Conservation (phyloP, 2,113 vertebrate species). For the Galeopterus variegatus region DNA sequence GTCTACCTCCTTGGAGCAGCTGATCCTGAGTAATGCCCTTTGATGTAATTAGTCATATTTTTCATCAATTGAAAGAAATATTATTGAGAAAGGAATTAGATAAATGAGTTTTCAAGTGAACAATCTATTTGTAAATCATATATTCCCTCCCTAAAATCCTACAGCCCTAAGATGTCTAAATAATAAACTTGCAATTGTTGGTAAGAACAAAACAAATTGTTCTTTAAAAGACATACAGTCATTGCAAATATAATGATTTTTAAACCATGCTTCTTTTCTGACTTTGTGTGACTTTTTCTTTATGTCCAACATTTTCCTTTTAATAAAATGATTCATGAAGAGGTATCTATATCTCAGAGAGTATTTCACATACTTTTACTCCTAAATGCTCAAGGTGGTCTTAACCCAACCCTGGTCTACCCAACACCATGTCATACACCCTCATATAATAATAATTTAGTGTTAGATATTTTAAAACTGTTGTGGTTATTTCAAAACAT, state of each 20-base stretch:
- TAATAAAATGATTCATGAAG: not conserved
- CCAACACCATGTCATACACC: not conserved
- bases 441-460: not conserved
- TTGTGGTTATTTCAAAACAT: not conserved
- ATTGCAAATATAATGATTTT: not conserved
- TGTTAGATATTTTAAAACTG: not conserved
- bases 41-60: not conserved
- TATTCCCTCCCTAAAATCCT: not conserved
- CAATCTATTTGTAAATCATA: not conserved
- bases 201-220: not conserved
- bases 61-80: not conserved
- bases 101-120: not conserved
- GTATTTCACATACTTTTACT: not conserved
- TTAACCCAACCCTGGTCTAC: conserved; percentile 7
- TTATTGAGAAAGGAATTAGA: not conserved
- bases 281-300: not conserved
- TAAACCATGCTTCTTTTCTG: not conserved
- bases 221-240: not conserved
- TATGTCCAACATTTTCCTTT: not conserved
- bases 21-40: not conserved
- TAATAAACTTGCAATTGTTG: not conserved
- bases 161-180: not conserved
- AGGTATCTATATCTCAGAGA: not conserved
- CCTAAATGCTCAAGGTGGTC: not conserved
- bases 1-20: not conserved